These are phyloP conservation scores for Gila orcuttii DNA, from an alignment of 2,113 vertebrate genomes.

Conservation along the genomic window DNA sequence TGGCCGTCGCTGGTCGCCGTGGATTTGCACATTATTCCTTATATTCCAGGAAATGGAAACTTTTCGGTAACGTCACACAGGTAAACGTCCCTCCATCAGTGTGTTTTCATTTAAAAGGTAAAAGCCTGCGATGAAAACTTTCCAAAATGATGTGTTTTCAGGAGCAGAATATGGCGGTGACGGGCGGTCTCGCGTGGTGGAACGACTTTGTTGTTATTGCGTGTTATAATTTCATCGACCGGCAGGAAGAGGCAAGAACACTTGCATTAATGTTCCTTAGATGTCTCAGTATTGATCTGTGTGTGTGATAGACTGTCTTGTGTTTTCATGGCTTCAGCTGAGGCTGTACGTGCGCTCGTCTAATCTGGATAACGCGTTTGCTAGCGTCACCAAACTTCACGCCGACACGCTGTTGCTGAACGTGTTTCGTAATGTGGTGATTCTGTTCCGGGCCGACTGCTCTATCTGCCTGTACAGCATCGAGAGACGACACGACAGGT, in stretches of 20 bases:
- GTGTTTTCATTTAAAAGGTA: too few species aligned
- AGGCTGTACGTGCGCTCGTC: slow-evolving; percentile 90
- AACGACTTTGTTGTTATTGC: slow-evolving; percentile 95
- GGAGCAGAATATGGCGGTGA: slow-evolving; percentile 98
- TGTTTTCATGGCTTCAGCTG: slow-evolving; percentile 73
- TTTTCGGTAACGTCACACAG: slow-evolving; percentile 99
- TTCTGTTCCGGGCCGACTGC: slow-evolving; percentile 94
- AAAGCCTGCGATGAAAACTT: too few species aligned
- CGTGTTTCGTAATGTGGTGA: slow-evolving; percentile 92
- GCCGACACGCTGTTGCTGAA: slow-evolving; percentile 90
- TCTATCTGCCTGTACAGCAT: slow-evolving; percentile 97
- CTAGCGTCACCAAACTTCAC: slow-evolving; percentile 90
- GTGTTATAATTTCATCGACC: slow-evolving; percentile 94
- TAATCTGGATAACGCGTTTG: slow-evolving; percentile 97
- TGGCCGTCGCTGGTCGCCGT: slow-evolving; percentile 93
- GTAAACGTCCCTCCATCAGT: slow-evolving; percentile 63
- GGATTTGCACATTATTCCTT: slow-evolving; percentile 98
- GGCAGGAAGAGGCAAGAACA: slow-evolving; percentile 88
- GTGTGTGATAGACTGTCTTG: background rate
- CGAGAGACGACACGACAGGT: slow-evolving; percentile 88
- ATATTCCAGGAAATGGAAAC: slow-evolving; percentile 96
- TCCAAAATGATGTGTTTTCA: slow-evolving; percentile 56
- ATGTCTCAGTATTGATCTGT: background rate
- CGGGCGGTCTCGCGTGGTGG: slow-evolving; percentile 97
- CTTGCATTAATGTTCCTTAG: background rate